Evolutionary conservation across 2,888 invertebrate genomes (phyloP).

Genomic region (Tricholauxania praeusta): DNA sequence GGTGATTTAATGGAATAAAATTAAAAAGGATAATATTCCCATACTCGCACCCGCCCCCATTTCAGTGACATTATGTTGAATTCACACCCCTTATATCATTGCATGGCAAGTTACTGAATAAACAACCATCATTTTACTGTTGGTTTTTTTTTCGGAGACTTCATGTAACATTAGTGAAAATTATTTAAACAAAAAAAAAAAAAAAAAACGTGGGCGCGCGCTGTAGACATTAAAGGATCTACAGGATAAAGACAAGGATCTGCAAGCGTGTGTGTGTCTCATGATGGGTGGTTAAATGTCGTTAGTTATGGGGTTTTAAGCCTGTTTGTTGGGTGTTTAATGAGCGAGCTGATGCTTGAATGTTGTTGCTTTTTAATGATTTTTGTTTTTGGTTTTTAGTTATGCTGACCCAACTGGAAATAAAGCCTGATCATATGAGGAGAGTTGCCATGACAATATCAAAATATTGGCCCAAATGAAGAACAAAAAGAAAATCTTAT

Average conservation of each 20-base stretch:
- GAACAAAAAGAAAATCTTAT: no score
- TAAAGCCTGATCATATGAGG: no score
- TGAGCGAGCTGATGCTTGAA: conserved; percentile 26
- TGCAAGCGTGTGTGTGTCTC: background rate
- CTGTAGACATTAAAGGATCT: background rate
- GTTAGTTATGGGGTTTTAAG: conserved; percentile 34
- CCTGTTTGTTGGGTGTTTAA: conserved; percentile 30
- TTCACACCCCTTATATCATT: background rate
- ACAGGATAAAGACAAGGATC: background rate
- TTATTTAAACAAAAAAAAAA: background rate
- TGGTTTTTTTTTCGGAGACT: conserved; percentile 18
- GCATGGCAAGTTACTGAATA: background rate
- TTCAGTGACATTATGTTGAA: background rate
- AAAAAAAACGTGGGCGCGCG: background rate
- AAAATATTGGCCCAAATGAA: no score
- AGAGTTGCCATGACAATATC: no score
- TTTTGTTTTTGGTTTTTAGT: background rate
- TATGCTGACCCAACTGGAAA: no score
- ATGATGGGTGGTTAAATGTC: conserved; percentile 9
- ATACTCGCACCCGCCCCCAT: background rate
- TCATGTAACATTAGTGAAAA: conserved; percentile 1
- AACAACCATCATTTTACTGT: conserved; percentile 29
- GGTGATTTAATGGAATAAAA: no score
- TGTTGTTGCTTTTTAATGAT: conserved; percentile 1
- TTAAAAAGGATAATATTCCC: background rate